Evolutionary conservation across 2,113 vertebrate species (phyloP).

Genomic region (Galbula dea): DNA sequence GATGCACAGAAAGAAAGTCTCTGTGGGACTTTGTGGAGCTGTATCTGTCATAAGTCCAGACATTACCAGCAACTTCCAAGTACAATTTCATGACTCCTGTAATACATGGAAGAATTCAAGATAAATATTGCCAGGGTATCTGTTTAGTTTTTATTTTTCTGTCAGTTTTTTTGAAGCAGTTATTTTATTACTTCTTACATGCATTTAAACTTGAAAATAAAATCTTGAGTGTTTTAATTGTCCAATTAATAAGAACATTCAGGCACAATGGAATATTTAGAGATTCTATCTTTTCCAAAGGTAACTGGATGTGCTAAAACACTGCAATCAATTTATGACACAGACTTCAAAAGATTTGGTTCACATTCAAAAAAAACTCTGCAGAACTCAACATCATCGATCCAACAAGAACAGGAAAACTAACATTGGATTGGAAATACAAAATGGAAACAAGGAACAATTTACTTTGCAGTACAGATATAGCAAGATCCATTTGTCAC

Average conservation of each 20-base stretch:
- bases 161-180: not conserved
- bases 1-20: not conserved
- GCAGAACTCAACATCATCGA: not conserved
- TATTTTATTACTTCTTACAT: not conserved
- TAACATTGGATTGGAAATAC: not conserved
- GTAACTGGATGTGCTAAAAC: not conserved
- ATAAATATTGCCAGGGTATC: not conserved
- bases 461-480: not conserved
- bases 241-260: not conserved
- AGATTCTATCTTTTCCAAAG: not conserved
- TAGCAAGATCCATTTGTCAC: not conserved
- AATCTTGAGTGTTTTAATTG: not conserved
- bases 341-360: not conserved
- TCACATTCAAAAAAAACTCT: not conserved
- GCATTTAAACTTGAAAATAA: not conserved
- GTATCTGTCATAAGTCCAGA: not conserved
- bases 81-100: not conserved
- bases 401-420: not conserved
- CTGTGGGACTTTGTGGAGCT: not conserved
- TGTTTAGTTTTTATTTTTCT: not conserved
- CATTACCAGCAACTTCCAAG: not conserved
- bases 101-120: not conserved
- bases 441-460: fast-evolving
- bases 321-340: not conserved
- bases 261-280: not conserved